Evolutionary conservation across 2,888 invertebrate species (phyloP).

Genomic region (Nomada ferruginata): DNA sequence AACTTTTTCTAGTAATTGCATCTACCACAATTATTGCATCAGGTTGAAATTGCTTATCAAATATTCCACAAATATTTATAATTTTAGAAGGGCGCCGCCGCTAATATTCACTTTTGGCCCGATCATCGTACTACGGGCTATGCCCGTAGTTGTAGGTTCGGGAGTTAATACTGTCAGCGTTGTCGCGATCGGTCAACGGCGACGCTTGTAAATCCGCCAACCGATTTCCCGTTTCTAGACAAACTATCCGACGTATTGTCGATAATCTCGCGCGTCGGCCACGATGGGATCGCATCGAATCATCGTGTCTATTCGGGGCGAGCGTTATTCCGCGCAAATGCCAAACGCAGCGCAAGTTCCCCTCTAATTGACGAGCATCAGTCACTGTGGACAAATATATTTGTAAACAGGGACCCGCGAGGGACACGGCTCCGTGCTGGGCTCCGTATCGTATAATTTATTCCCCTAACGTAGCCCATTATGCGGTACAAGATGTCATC

Average conservation of each 20-base stretch:
- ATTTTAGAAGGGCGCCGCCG: too few species aligned
- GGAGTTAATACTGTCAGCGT: too few species aligned
- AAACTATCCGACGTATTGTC: slow-evolving; percentile 18
- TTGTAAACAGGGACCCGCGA: slow-evolving; percentile 63
- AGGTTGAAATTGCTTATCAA: too few species aligned
- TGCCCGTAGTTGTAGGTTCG: too few species aligned
- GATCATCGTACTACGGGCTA: too few species aligned
- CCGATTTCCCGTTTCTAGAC: slow-evolving; percentile 12
- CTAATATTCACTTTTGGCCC: too few species aligned
- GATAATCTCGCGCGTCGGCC: neutral
- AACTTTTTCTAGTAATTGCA: too few species aligned
- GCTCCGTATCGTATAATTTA: slow-evolving; percentile 68
- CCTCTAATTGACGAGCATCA: slow-evolving; percentile 68
- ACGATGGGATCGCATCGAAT: neutral
- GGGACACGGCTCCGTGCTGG: slow-evolving; percentile 21
- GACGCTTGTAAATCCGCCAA: neutral
- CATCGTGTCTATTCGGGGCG: slow-evolving; percentile 3
- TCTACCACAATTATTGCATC: too few species aligned
- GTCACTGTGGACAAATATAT: slow-evolving; percentile 71
- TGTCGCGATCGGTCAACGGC: neutral
- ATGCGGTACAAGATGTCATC: slow-evolving; percentile 73
- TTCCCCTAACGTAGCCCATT: slow-evolving; percentile 72
- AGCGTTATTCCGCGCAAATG: slow-evolving; percentile 23
- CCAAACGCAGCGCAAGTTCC: slow-evolving; percentile 17
- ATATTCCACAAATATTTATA: too few species aligned